phyloP scores from a whole-genome alignment of 2,888 invertebrate species.

The Pilophorus perplexus region DNA sequence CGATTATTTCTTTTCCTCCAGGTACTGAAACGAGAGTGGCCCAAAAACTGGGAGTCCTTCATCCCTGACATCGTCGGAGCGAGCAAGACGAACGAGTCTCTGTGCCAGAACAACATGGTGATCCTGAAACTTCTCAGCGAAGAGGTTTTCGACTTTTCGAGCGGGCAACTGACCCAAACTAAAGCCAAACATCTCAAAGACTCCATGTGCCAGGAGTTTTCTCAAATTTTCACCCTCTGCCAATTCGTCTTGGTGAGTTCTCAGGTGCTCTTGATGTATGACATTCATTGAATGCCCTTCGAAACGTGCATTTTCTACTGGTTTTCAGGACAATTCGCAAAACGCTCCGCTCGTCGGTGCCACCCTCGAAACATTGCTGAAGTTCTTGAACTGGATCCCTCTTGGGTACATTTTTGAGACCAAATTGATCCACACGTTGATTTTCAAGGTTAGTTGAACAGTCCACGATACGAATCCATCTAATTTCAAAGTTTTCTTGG shows the following conservation, averaged over 20 bases:
- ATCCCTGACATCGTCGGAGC: conserved; percentile 99
- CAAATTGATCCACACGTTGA: conserved; percentile 87
- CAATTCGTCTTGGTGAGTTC: conserved; percentile 80
- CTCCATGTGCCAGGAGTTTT: conserved; percentile 98
- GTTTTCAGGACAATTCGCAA: conserved; percentile 83
- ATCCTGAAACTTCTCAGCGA: conserved; percentile 96
- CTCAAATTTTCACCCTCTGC: conserved; percentile 96
- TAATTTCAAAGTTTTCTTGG: too few species aligned
- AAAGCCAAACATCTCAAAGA: conserved; percentile 99
- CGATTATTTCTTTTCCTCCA: conserved; percentile 49
- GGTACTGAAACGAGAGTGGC: conserved; percentile 99
- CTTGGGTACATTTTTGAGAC: conserved; percentile 99
- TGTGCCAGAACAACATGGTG: conserved; percentile 99
- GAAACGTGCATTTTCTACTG: too few species aligned
- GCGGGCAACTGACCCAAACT: conserved; percentile 96
- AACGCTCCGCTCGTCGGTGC: conserved; percentile 94
- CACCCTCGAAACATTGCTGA: conserved; percentile 90
- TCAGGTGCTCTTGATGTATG: neutral
- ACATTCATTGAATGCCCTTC: too few species aligned
- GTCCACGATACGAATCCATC: too few species aligned
- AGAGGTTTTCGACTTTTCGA: conserved; percentile 98
- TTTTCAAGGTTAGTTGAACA: conserved; percentile 75
- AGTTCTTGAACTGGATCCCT: conserved; percentile 99
- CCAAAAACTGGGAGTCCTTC: conserved; percentile 98
- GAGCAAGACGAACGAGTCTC: conserved; percentile 95